Percentiles rank a stretch among this genome's conserved stretches.
These are phyloP conservation scores for Muraenolepis orangiensis DNA, from an alignment of 2,797 vertebrate genomes.

Conservation along the genomic window DNA sequence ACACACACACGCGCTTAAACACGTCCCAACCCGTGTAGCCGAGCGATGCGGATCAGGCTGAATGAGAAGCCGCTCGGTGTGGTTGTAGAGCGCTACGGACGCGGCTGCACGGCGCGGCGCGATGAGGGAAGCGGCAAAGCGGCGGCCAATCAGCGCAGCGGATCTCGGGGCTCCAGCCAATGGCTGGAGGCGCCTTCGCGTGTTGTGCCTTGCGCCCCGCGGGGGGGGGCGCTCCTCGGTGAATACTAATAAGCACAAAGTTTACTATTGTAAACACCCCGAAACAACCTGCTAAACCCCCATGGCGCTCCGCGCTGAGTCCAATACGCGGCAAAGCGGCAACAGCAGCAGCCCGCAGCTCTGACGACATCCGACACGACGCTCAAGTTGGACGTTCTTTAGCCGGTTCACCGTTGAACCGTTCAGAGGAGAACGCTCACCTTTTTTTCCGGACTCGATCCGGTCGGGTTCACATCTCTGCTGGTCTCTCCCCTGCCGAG, in stretches of 20 bases:
- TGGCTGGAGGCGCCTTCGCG: neutral
- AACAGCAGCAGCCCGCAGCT: conserved; percentile 52
- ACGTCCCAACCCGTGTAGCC: neutral
- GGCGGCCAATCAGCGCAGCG: neutral
- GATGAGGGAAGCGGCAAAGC: neutral
- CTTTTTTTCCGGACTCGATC: conserved; percentile 54
- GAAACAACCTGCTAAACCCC: too few species aligned
- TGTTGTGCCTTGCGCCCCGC: too few species aligned
- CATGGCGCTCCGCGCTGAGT: too few species aligned
- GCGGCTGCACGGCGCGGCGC: too few species aligned
- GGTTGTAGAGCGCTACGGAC: too few species aligned
- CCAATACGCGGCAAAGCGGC: too few species aligned
- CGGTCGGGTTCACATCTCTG: conserved; percentile 51
- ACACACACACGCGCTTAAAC: neutral
- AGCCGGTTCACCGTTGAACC: neutral
- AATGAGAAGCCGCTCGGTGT: too few species aligned
- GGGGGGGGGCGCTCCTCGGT: conserved; percentile 67
- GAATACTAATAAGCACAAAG: conserved; percentile 70
- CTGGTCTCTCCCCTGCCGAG: conserved; percentile 28
- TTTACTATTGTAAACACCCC: conserved; percentile 58
- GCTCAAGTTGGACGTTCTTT: conserved; percentile 42
- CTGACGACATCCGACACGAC: conserved; percentile 42
- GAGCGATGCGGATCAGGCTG: neutral
- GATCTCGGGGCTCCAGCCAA: neutral
- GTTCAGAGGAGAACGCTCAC: conserved; percentile 50